phyloP scores from a whole-genome alignment of 2,888 invertebrate species.

The Nymphalis urticae region DNA sequence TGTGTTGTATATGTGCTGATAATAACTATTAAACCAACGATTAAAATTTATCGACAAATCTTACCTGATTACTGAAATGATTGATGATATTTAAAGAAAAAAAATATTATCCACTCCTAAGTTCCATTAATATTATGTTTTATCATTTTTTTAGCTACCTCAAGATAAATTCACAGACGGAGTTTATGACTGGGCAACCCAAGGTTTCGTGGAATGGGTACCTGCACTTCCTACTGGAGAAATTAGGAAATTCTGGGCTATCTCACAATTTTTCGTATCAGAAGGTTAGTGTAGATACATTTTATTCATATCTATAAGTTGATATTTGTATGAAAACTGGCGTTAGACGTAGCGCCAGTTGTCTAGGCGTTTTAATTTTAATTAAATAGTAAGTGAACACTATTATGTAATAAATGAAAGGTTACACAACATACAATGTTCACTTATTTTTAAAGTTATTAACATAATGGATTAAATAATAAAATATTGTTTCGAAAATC shows the following conservation, averaged over 20 bases:
- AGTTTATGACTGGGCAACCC: constrained; percentile 44
- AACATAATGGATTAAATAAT: no score
- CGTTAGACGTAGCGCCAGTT: no score
- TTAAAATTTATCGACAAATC: no score
- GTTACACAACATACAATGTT: no score
- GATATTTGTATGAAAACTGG: not conserved
- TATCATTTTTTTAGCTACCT: constrained; percentile 43
- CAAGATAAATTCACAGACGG: constrained; percentile 40
- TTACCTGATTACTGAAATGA: not conserved
- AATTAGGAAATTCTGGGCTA: constrained; percentile 45
- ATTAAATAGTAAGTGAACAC: no score
- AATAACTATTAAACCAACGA: no score
- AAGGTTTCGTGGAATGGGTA: constrained; percentile 46
- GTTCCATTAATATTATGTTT: not conserved
- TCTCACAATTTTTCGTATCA: constrained; percentile 43
- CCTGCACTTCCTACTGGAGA: constrained; percentile 30
- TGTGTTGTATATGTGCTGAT: no score
- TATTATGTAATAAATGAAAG: no score
- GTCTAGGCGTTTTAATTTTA: no score
- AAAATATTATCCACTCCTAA: not conserved
- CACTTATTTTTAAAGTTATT: no score
- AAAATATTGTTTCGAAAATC: no score
- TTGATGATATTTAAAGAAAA: not conserved
- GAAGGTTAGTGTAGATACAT: constrained; percentile 33
- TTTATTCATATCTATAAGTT: not conserved